Evolutionary conservation across 2,888 invertebrate species (phyloP), one percentile per base, ranked within the genome.

Genomic region (Caenorhabditis uteleia): DNA sequence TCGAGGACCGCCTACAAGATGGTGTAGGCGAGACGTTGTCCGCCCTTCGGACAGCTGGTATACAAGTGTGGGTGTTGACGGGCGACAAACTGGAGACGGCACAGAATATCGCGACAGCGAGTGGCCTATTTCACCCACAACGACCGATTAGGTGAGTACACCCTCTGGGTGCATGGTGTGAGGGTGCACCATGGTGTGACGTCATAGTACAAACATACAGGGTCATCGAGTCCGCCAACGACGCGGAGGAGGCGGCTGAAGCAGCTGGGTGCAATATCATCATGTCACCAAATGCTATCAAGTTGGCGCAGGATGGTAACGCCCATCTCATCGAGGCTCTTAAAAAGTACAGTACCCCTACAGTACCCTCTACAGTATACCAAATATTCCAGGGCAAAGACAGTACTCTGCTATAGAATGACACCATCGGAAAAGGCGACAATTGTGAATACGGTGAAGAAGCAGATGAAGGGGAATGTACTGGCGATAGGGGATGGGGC

Each of bases 31-130:
- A 92, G 79, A 90, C 93, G 0, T 90, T 97, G 75, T 88, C 89
- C 1, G 88, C 91, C 3, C 85, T 97, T 56, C 78, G 87, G 34
- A 72, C 83, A 42, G 87, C 87, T 5, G 86, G 86, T 3, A 86
- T 87, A 34, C 84, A 84, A 53, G 75, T 84, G 8, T 87, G 87
- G 87, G 86, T 87, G 2, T 87, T 97, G 53, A 95, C 95, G 0
- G 95, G 89, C 33, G 95, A 95, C 85, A 95, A 95, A 84, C 92
- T 92, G 43, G 95, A 95, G 86, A 95, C 95, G 0, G 95, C 95
- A 50, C 90, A 95, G 80, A 95, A 95, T 84, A 91, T 95, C 68
- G 95, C 95, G 0, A 93, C 93, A 84, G 92, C 95, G 0, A 92
- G 93, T 3, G 90, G 90, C 0, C 91, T 91, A 75, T 88, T 88